Evolutionary conservation across 2,113 vertebrate species (phyloP).

Genomic region (Channa maculata): DNA sequence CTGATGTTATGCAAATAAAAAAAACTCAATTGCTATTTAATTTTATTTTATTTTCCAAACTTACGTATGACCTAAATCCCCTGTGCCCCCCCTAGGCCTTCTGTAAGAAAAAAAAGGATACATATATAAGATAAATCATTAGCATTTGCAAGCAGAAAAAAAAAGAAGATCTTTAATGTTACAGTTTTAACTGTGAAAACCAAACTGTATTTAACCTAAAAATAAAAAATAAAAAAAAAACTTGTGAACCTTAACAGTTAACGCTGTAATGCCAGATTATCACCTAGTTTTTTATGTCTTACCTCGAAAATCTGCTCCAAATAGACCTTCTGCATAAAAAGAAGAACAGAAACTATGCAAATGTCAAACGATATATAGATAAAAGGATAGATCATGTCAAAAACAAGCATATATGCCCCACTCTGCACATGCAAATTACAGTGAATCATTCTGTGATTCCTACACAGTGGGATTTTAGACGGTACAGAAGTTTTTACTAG

Average conservation of each 20-base stretch:
- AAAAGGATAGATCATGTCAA: not conserved
- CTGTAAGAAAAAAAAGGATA: constrained; percentile 5
- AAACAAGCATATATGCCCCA: not conserved
- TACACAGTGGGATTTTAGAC: not conserved
- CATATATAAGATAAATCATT: not conserved
- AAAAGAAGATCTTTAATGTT: no score
- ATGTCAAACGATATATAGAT: constrained; percentile 8
- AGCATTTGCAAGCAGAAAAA: not conserved
- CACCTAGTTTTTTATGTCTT: not conserved
- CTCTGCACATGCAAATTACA: constrained; percentile 16
- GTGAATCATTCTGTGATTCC: not conserved
- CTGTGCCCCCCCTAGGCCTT: not conserved
- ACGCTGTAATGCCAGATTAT: not conserved
- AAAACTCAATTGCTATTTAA: not conserved
- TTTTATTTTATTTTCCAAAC: not conserved
- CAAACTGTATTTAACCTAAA: no score
- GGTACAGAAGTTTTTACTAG: not conserved
- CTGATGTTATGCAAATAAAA: not conserved
- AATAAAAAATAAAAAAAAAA: not conserved
- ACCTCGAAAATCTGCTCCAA: constrained; percentile 40
- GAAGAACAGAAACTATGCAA: constrained; percentile 57
- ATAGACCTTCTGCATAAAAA: constrained; percentile 9
- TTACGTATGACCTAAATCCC: constrained; percentile 21
- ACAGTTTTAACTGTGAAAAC: not conserved
- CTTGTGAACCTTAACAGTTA: not conserved